These are phyloP conservation scores for Keiferia lycopersicella DNA, from an alignment of 2,888 invertebrate species.

Conservation along the genomic window DNA sequence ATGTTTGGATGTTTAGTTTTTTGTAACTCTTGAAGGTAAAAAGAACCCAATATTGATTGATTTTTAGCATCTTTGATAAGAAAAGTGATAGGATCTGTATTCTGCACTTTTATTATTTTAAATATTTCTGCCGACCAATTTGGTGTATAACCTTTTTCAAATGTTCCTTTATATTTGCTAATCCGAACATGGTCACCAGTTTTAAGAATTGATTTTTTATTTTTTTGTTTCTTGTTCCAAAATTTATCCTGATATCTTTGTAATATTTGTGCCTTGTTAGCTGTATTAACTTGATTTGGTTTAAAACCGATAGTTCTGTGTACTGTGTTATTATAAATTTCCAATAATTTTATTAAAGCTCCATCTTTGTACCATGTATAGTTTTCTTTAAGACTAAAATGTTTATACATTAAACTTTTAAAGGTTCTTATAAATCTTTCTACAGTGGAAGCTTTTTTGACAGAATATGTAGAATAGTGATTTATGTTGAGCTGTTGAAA, in stretches of 20 bases:
- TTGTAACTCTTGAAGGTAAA: background rate
- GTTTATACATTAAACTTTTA: background rate
- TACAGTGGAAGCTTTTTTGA: conserved; percentile 34
- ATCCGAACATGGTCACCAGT: conserved; percentile 39
- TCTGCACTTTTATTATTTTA: conserved; percentile 37
- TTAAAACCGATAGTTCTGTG: background rate
- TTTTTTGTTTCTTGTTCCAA: too few relatives aligned
- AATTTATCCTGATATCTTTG: too few relatives aligned
- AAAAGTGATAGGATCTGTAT: conserved; percentile 32
- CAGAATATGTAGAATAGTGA: conserved; percentile 31
- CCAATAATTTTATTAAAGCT: background rate
- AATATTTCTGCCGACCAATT: conserved; percentile 49
- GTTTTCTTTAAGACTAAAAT: background rate
- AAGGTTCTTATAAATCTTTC: conserved; percentile 16
- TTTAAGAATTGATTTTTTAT: conserved; percentile 30
- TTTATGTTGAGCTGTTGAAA: conserved; percentile 39
- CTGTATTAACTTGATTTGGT: conserved; percentile 4
- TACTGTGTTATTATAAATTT: conserved; percentile 1
- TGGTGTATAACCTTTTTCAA: conserved; percentile 44
- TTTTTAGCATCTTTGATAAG: background rate
- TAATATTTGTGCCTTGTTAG: too few relatives aligned
- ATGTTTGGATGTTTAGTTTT: background rate
- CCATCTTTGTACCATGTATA: background rate
- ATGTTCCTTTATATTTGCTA: conserved; percentile 34
- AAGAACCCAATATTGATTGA: conserved; percentile 16